These are phyloP conservation scores for Capromys pilorides DNA, from an alignment of 2,797 vertebrate species.

Conservation along the genomic window DNA sequence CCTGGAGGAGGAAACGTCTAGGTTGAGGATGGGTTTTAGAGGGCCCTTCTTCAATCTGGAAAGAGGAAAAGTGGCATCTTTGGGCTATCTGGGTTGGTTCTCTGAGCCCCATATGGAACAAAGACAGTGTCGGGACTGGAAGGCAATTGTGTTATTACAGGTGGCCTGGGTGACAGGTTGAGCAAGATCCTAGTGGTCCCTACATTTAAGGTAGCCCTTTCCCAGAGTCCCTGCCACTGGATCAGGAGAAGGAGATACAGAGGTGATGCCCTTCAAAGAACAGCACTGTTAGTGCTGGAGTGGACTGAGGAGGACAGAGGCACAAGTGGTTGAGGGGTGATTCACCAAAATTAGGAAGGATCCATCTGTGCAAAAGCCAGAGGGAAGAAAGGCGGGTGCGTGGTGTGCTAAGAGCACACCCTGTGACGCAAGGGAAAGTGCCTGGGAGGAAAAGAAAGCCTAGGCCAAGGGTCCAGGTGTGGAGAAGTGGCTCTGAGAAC, in stretches of 20 bases:
- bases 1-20: neutral
- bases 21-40: neutral
- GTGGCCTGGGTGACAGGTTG: neutral
- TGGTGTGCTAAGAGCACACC: neutral
- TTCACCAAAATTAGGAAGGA: neutral
- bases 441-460: constrained; percentile 27
- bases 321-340: neutral
- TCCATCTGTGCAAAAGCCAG: neutral
- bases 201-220: neutral
- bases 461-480: neutral
- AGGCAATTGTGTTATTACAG: neutral
- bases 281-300: neutral
- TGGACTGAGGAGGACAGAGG: neutral
- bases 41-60: neutral
- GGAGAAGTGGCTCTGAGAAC: constrained; percentile 41
- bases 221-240: neutral
- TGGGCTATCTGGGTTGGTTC: neutral
- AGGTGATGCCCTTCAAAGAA: neutral
- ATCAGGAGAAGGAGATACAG: neutral
- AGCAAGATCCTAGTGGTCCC: neutral
- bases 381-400: neutral
- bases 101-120: neutral
- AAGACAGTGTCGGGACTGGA: neutral
- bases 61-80: neutral
- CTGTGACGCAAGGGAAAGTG: neutral